phyloP scores from a whole-genome alignment of 2,888 invertebrate genomes.

The Tenthredo mesomela region DNA sequence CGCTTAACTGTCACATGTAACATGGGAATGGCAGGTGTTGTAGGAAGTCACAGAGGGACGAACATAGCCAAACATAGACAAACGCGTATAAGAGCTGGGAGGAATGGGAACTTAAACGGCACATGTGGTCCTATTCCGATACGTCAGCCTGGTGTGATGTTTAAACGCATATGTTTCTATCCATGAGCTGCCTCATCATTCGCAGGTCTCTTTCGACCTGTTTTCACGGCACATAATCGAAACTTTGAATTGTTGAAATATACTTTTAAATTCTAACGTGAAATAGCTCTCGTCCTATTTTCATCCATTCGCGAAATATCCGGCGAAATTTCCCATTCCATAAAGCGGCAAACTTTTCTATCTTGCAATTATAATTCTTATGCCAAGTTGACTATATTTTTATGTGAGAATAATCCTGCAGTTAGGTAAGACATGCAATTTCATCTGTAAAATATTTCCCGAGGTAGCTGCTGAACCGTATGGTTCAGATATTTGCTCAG shows the following conservation, averaged over 20 bases:
- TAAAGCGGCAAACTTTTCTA: background rate
- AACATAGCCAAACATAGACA: constrained; percentile 40
- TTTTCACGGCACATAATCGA: background rate
- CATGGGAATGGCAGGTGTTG: constrained; percentile 47
- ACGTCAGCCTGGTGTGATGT: constrained; percentile 35
- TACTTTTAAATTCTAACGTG: background rate
- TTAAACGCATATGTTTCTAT: background rate
- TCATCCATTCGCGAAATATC: background rate
- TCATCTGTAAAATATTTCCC: background rate
- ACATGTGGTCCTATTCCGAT: constrained; percentile 11
- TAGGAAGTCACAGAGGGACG: constrained; percentile 42
- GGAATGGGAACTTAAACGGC: constrained; percentile 1
- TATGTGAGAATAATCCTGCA: background rate
- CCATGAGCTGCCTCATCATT: background rate
- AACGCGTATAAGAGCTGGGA: background rate
- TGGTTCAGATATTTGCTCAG: background rate
- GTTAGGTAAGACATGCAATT: constrained; percentile 2
- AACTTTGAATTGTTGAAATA: background rate
- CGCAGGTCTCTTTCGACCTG: background rate
- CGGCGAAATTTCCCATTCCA: background rate
- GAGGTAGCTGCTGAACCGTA: background rate
- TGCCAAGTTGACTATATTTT: background rate
- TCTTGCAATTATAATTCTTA: background rate
- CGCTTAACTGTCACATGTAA: constrained; percentile 33
- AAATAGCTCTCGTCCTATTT: background rate